Conservation (phyloP, 2,113 vertebrate genomes). For the Speoplatyrhinus poulsoni region DNA sequence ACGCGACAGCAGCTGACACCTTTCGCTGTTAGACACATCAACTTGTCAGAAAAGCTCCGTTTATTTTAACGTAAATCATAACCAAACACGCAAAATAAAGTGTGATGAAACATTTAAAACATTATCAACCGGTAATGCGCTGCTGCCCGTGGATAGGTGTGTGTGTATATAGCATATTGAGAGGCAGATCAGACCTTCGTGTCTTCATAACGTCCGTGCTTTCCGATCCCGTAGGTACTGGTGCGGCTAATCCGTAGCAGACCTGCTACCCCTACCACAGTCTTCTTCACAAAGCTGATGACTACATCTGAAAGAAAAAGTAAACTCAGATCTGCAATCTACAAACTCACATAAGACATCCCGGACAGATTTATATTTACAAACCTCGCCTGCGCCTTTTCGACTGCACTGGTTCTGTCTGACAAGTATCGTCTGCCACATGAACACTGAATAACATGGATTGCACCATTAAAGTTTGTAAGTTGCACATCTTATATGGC, state of each 20-base stretch:
- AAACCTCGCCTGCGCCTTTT: constrained; percentile 75
- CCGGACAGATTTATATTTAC: constrained; percentile 1
- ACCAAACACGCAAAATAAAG: too few species aligned
- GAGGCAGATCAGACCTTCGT: constrained; percentile 54
- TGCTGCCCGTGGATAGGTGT: too few species aligned
- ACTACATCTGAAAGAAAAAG: constrained; percentile 72
- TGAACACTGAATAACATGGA: constrained; percentile 63
- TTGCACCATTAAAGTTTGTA: background rate
- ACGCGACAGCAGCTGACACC: too few species aligned
- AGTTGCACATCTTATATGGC: background rate
- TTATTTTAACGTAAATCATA: too few species aligned
- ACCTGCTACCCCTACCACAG: constrained; percentile 68
- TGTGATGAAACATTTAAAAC: too few species aligned
- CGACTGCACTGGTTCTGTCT: constrained; percentile 64
- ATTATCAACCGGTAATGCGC: too few species aligned
- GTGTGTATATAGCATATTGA: too few species aligned
- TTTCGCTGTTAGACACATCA: too few species aligned
- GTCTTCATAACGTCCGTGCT: constrained; percentile 37
- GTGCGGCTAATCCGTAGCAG: constrained; percentile 54
- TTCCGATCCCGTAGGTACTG: constrained; percentile 20
- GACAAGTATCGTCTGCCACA: constrained; percentile 58
- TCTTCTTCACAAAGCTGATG: constrained; percentile 75
- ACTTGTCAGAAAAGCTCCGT: too few species aligned
- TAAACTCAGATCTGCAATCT: background rate
- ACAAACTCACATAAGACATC: background rate